phyloP scores from a whole-genome alignment of 2,797 vertebrate species.

The Sebastes reedi region DNA sequence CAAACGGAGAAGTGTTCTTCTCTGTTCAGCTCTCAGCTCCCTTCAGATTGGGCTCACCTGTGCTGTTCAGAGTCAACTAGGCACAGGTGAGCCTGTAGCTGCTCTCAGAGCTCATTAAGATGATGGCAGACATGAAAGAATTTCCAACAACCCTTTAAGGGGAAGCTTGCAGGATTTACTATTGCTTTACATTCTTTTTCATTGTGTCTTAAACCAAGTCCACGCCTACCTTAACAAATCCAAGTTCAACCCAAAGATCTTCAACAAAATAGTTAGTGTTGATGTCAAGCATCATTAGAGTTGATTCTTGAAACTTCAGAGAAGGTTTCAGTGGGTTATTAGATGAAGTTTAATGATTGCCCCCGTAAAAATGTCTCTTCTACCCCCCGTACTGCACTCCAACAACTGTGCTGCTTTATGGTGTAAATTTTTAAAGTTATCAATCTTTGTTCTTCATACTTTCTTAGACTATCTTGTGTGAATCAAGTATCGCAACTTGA shows the following conservation, averaged over 20 bases:
- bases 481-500: neutral
- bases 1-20: no score
- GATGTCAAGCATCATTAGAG: neutral
- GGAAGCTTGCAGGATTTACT: neutral
- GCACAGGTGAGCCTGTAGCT: no score
- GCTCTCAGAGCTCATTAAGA: no score
- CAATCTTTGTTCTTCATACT: neutral
- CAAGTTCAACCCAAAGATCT: neutral
- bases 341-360: neutral
- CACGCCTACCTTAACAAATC: neutral
- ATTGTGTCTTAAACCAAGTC: neutral
- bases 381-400: neutral
- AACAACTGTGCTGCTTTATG: neutral
- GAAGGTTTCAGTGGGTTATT: neutral
- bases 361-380: neutral
- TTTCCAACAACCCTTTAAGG: no score
- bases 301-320: neutral
- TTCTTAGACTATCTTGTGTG: neutral
- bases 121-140: no score
- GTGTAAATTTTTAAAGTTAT: neutral
- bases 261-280: neutral
- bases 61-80: no score
- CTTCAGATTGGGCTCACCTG: no score
- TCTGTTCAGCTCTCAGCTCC: no score
- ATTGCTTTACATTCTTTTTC: neutral